Conservation (phyloP, 2,113 vertebrate species). For the Phylloscopus trochiloides region DNA sequence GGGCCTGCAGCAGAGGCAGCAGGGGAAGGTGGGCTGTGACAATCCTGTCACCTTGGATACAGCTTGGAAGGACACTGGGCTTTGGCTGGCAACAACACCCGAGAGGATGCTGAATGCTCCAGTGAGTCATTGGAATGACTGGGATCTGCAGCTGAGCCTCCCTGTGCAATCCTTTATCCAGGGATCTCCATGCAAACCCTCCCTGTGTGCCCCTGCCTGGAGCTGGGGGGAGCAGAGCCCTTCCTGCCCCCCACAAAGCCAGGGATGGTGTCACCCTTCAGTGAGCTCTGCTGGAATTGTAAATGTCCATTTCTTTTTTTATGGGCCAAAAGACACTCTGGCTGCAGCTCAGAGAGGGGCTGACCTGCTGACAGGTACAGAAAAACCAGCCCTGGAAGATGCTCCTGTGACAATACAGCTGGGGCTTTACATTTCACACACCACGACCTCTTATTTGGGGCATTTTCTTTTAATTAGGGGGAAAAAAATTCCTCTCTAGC, state of each 20-base stretch:
- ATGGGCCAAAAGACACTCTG: background rate
- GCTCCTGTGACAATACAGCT: background rate
- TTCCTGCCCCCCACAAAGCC: background rate
- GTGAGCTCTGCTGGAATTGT: background rate
- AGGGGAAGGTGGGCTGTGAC: background rate
- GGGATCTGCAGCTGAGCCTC: background rate
- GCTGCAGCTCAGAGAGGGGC: background rate
- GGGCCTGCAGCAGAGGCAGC: background rate
- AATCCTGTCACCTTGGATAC: slow-evolving; percentile 79
- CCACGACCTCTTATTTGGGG: background rate
- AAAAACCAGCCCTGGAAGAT: background rate
- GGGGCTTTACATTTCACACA: background rate
- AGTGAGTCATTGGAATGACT: background rate
- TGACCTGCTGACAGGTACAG: background rate
- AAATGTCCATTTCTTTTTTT: background rate
- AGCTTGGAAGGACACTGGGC: slow-evolving; percentile 70
- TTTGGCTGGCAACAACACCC: slow-evolving; percentile 4
- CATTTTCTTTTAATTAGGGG: background rate
- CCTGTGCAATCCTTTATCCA: background rate
- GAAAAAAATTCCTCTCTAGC: background rate
- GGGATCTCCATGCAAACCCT: background rate
- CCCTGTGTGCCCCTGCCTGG: background rate
- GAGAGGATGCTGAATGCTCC: slow-evolving; percentile 20
- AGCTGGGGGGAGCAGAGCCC: background rate
- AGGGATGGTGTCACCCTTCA: background rate